phyloP scores from a whole-genome alignment of 2,113 vertebrate species.

The Syngnathoides biaculeatus region DNA sequence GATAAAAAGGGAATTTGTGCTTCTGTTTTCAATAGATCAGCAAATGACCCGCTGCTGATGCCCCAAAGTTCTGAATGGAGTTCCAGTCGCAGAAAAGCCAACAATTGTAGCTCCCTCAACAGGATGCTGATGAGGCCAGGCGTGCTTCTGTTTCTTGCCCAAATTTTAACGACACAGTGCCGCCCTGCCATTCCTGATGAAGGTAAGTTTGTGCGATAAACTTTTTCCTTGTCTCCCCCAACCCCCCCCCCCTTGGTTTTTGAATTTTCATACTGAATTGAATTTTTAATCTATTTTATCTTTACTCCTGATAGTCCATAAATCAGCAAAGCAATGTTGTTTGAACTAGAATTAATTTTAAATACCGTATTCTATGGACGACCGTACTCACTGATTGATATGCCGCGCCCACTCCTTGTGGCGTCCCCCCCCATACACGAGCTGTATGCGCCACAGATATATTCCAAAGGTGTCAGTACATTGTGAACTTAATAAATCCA shows the following conservation, averaged over 20 bases:
- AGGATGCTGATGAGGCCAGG: conserved; percentile 70
- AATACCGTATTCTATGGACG: conserved; percentile 26
- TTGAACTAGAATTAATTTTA: conserved; percentile 53
- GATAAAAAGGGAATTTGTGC: neutral
- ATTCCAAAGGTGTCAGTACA: too few relatives aligned
- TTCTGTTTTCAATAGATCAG: conserved; percentile 22
- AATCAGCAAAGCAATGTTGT: conserved; percentile 61
- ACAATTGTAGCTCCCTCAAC: conserved; percentile 63
- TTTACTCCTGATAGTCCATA: conserved; percentile 28
- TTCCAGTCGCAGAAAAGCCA: conserved; percentile 48
- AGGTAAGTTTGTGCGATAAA: conserved; percentile 54
- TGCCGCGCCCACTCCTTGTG: too few relatives aligned
- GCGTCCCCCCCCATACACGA: too few relatives aligned
- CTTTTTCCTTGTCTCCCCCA: neutral
- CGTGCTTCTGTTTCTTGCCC: conserved; percentile 64
- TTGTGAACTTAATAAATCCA: too few relatives aligned
- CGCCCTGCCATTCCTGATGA: conserved; percentile 63
- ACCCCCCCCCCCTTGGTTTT: conserved; percentile 6
- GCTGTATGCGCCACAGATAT: too few relatives aligned
- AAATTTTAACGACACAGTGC: conserved; percentile 53
- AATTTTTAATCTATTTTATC: conserved; percentile 30
- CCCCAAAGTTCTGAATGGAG: conserved; percentile 68
- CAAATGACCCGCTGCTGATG: conserved; percentile 63
- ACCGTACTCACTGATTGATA: too few relatives aligned
- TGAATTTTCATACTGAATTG: conserved; percentile 22